Percentiles rank a stretch among this genome's conserved stretches.
phyloP scores from a whole-genome alignment of 2,888 invertebrate genomes.

The Zootermopsis nevadensis region DNA sequence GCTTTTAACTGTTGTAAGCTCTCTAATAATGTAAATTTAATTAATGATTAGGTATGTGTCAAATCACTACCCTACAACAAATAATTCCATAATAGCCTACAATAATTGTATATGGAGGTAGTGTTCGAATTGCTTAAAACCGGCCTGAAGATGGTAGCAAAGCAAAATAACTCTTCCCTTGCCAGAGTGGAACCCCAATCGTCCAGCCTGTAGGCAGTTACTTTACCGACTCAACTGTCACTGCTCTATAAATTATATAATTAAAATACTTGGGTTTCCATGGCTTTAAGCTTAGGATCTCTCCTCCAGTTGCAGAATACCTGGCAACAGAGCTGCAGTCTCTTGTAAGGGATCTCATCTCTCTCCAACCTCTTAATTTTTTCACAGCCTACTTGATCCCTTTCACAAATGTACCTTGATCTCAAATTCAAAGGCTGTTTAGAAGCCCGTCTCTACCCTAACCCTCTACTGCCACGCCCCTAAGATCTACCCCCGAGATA shows the following conservation, averaged over 20 bases:
- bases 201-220: too few relatives aligned
- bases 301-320: neutral
- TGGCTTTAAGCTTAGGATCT: neutral
- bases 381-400: conserved; percentile 46
- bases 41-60: too few relatives aligned
- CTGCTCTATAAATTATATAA: neutral
- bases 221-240: too few relatives aligned
- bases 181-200: too few relatives aligned
- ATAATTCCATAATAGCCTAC: too few relatives aligned
- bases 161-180: too few relatives aligned
- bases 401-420: conserved; percentile 49
- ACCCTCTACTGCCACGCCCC: conserved; percentile 38
- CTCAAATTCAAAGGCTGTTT: conserved; percentile 49
- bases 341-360: neutral
- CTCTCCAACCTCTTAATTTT: conserved; percentile 43
- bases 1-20: too few relatives aligned
- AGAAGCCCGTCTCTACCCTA: conserved; percentile 25
- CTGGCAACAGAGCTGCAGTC: neutral
- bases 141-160: too few relatives aligned
- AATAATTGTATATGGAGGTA: too few relatives aligned
- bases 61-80: too few relatives aligned
- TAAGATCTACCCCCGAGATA: conserved; percentile 48
- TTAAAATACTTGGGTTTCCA: neutral
- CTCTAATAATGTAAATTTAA: too few relatives aligned
- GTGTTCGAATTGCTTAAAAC: too few relatives aligned